A percentile compares a stretch with the other conserved stretches of the same genome.
Conservation (phyloP, 2,797 vertebrate species). For the Molossus alvarezi region DNA sequence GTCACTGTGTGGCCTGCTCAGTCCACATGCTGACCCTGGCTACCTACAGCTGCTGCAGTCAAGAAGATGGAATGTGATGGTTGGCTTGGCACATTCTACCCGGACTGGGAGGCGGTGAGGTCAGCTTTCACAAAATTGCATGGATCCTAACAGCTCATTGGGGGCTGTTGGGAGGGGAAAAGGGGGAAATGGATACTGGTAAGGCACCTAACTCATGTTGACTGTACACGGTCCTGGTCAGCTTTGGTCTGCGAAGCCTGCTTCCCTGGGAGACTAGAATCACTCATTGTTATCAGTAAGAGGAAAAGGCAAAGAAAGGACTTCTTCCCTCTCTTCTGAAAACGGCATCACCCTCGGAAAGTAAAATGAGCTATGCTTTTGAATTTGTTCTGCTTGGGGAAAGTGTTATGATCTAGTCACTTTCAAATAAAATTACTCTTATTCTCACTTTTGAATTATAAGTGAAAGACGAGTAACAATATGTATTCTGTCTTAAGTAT, state of each 20-base stretch:
- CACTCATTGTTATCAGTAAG: background rate
- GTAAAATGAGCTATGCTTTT: background rate
- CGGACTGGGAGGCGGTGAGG: background rate
- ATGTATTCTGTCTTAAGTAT: background rate
- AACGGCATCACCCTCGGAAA: background rate
- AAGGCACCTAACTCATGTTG: background rate
- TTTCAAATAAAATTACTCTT: constrained; percentile 27
- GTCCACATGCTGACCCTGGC: background rate
- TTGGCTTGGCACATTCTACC: background rate
- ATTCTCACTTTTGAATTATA: constrained; percentile 18
- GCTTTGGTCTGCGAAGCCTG: background rate
- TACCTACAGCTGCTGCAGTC: background rate
- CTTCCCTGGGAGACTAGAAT: background rate
- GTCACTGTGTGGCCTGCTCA: background rate
- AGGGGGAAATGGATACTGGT: background rate
- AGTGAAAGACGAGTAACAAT: background rate
- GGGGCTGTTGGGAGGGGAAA: background rate
- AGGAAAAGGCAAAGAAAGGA: background rate
- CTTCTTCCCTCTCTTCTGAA: constrained; percentile 27
- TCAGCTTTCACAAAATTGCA: background rate
- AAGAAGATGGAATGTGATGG: background rate
- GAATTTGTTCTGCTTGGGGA: background rate
- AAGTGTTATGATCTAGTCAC: background rate
- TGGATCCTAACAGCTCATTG: background rate
- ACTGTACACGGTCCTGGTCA: background rate